Evolutionary conservation across 1,140 invertebrate species (phyloP), one percentile per base, ranked within the genome.

Genomic region (Halesus radiatus): DNA sequence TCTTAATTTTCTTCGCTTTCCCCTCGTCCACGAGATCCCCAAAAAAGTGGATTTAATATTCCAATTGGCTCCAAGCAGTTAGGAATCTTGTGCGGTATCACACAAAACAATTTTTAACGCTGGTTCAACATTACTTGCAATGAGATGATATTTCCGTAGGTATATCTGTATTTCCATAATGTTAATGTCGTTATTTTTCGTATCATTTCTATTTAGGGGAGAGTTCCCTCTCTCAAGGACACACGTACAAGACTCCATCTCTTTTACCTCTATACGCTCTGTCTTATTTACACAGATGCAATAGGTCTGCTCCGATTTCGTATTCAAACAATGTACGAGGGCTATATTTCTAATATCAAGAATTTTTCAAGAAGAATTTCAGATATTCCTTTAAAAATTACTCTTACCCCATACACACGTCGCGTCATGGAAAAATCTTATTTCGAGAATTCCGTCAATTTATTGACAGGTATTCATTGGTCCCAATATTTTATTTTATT

Each of bases 361-460:
- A 74, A 78, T 73, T 77, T 82, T 60, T 73, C 81, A 68, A 78
- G 60, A 37, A 54, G 62, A 80, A 78, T 82, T 82, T 66, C 23
- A 60, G 26, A 22, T 20, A 80, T 80, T 80, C 70, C 70, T 53
- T 76, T 72, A 79, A 74, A 82, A 82, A 77, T 80, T 77, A 53
- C 66, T 18, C 52, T 20, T 52, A 73, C 37, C 60, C 64, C 70
- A 29, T 56, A 45, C 50, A 72, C 15, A 70, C 50, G 29, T 52
- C 26, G 23, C 50, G 37, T 29, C 22, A 52, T 60, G 75, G 26
- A 53, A 80, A 80, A 82, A 82, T 82, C 78, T 82, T 78, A 82
- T 80, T 80, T 64, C 10, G 50, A 60, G 26, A 81, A 81, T 80
- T 74, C 75, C 78, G 54, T 74, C 70, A 80, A 81, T 81, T 76